Base-by-base conservation (phyloP, 2,888 invertebrate species). In the Caenorhabditis plicata region DNA sequence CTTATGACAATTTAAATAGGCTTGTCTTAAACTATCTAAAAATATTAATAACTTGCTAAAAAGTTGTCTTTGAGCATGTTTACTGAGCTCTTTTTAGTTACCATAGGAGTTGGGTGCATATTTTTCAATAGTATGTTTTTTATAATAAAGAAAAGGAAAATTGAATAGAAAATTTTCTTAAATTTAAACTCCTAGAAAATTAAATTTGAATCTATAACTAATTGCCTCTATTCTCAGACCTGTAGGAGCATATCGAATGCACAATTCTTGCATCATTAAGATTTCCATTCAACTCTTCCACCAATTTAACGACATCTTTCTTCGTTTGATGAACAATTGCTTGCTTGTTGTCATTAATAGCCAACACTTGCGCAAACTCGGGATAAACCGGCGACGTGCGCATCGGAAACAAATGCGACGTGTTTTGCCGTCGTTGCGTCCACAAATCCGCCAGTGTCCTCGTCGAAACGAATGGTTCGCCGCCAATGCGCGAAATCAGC, bases 241-340 rank as follows among this genome's bases (percentile, higher is more conserved):
- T 42, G 38, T 62, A 62, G 5, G 62, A 62, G 22, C 62, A 62
- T 25, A 62, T 40, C 4, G 62, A 62, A n/a, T 62, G 62, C 4
- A 62, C 40, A 0, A 62, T 22, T 8, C 41, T 46, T 11, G 44
- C 60, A 23, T 51, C 50, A 17, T 31, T 25, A 9, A 60, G 25
- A 8, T 48, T 49, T 22, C 26, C 42, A 31, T 45, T 49, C 33
- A 60, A 20, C 33, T 41, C 49, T 17, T 31, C 26, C 9, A n/a
- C n/a, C n/a, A n/a, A n/a, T n/a, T n/a, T n/a, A n/a, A n/a, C n/a
- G n/a, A n/a, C n/a, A n/a, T n/a, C n/a, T n/a, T n/a, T n/a, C n/a
- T n/a, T n/a, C n/a, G n/a, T n/a, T n/a, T n/a, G n/a, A n/a, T 62
- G 62, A 8, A 62, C 40, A 0, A 62, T 22, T 8, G 42, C 46